These are phyloP conservation scores for Eulemur macaco DNA, from an alignment of 2,113 vertebrate species.

Conservation along the genomic window DNA sequence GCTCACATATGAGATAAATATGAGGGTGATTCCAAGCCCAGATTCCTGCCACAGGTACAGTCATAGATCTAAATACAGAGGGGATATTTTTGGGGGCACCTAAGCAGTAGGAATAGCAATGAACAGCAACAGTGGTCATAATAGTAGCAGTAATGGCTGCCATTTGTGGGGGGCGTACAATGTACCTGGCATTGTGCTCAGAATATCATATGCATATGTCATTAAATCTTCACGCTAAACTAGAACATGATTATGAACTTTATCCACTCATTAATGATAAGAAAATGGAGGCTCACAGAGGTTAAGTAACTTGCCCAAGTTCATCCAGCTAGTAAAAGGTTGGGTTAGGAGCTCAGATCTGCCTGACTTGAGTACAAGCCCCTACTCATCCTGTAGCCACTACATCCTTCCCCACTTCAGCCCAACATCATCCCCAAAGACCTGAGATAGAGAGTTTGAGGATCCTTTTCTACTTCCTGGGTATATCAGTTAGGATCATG, in stretches of 20 bases:
- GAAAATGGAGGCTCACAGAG: background rate
- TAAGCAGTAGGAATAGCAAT: background rate
- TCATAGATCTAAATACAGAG: background rate
- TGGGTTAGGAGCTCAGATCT: background rate
- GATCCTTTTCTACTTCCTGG: background rate
- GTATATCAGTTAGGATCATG: background rate
- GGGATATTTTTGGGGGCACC: background rate
- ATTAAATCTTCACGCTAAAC: background rate
- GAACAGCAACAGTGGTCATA: background rate
- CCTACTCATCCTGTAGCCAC: background rate
- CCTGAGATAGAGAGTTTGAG: background rate
- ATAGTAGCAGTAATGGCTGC: background rate
- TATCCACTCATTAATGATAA: background rate
- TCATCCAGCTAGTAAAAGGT: background rate
- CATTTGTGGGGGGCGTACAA: background rate
- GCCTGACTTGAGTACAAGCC: background rate
- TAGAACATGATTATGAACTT: background rate
- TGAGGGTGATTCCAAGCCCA: background rate
- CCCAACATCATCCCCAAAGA: background rate
- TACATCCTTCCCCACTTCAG: background rate
- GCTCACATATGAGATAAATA: background rate
- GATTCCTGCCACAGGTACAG: background rate
- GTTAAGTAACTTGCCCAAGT: background rate
- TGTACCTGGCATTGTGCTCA: background rate
- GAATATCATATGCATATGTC: background rate